phyloP scores from a whole-genome alignment of 2,113 vertebrate species.

The Eurystomus gularis region DNA sequence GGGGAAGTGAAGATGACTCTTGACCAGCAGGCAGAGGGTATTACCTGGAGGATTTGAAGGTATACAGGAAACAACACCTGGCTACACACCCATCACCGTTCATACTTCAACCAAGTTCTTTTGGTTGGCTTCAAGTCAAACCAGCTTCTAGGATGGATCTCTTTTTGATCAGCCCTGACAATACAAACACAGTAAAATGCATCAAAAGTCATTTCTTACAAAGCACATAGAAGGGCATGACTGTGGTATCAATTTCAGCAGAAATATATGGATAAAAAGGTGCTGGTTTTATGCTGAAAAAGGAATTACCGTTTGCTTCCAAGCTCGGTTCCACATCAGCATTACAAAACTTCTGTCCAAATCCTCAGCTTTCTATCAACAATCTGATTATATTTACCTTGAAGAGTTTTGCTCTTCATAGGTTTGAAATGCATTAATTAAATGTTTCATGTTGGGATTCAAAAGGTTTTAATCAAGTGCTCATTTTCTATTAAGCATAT shows the following conservation, averaged over 20 bases:
- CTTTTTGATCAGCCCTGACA: neutral
- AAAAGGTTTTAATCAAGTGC: neutral
- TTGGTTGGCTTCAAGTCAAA: neutral
- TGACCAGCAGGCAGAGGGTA: neutral
- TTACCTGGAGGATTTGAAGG: neutral
- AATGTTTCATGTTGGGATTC: neutral
- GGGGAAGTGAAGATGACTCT: neutral
- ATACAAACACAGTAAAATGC: neutral
- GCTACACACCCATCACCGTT: neutral
- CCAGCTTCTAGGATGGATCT: neutral
- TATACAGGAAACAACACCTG: neutral
- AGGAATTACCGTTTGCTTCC: neutral
- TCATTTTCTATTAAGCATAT: constrained; percentile 4
- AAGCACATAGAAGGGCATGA: neutral
- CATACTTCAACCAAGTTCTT: neutral
- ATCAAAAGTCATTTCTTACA: neutral
- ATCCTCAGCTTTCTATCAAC: neutral
- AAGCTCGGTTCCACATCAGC: neutral
- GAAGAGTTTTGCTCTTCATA: neutral
- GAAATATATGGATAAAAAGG: neutral
- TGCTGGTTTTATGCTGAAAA: neutral
- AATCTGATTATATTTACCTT: neutral
- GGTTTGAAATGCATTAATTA: neutral
- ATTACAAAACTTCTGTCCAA: neutral
- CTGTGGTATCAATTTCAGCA: neutral